Percentiles rank a stretch among this genome's conserved stretches.
Conservation (phyloP, 2,113 vertebrate species). For the Cololabis saira region DNA sequence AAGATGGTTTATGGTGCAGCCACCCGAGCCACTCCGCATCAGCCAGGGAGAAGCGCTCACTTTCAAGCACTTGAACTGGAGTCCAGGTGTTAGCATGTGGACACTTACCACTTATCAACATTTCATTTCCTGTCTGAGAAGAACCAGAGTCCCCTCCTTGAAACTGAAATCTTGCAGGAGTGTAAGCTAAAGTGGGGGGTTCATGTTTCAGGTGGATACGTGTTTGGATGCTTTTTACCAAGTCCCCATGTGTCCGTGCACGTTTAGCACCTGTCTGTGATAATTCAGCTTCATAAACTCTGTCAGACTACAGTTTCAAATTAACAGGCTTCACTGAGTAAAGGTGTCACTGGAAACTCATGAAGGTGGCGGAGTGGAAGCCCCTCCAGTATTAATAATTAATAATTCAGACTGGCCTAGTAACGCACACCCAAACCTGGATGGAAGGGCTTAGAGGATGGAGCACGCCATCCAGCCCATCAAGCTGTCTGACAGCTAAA, state of each 20-base stretch:
- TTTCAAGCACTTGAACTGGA: constrained; percentile 44
- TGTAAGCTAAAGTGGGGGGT: constrained; percentile 5
- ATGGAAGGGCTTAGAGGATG: constrained; percentile 8
- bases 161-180: constrained; percentile 42
- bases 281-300: constrained; percentile 19
- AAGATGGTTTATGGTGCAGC: constrained; percentile 53
- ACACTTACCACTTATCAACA: constrained; percentile 63
- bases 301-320: constrained; percentile 52
- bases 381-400: constrained; percentile 57
- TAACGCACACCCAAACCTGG: constrained; percentile 42
- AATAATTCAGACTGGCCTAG: constrained; percentile 67
- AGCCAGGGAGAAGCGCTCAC: constrained; percentile 25
- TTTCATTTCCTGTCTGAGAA: constrained; percentile 67
- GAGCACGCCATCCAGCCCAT: constrained; percentile 13
- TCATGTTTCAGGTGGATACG: neutral
- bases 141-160: constrained; percentile 59
- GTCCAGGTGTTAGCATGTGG: constrained; percentile 54
- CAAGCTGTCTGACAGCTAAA: constrained; percentile 22
- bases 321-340: constrained; percentile 57
- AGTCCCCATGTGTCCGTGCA: constrained; percentile 13
- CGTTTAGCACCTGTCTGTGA: constrained; percentile 36
- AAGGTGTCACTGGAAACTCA: constrained; percentile 66
- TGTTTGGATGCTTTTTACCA: constrained; percentile 6
- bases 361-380: constrained; percentile 55
- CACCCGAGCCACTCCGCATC: constrained; percentile 3